Evolutionary conservation across 2,797 vertebrate genomes (phyloP).

Genomic region (Picus viridis): DNA sequence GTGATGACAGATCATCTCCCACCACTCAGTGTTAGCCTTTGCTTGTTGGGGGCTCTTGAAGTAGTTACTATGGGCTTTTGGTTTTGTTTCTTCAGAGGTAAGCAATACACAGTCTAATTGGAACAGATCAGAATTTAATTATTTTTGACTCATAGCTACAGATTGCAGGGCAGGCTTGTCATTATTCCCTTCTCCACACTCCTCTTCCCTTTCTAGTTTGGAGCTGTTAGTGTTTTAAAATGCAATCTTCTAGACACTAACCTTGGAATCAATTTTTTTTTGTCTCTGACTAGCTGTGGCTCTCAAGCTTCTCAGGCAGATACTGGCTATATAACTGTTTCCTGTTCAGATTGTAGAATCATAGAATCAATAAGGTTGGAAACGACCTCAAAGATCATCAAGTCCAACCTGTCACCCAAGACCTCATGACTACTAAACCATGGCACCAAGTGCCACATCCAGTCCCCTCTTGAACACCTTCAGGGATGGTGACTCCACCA

Average conservation of each 20-base stretch:
- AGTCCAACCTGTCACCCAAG: too few species aligned
- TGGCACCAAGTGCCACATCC: too few species aligned
- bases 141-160: not conserved
- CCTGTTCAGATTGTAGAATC: not conserved
- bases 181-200: not conserved
- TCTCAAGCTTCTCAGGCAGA: not conserved
- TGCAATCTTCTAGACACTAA: not conserved
- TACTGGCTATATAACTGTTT: not conserved
- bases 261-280: not conserved
- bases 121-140: not conserved
- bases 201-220: not conserved
- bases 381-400: too few species aligned
- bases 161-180: not conserved
- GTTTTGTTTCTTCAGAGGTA: not conserved
- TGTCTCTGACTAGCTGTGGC: not conserved
- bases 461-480: too few species aligned
- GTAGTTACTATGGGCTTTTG: not conserved
- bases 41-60: not conserved
- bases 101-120: not conserved
- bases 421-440: too few species aligned
- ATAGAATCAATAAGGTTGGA: too few species aligned
- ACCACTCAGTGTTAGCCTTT: not conserved
- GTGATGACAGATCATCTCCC: not conserved
- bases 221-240: not conserved
- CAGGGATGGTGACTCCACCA: too few species aligned